Evolutionary conservation across 2,113 vertebrate species (phyloP), one percentile per base, ranked within the genome.

Genomic region (Dryoscopus gambensis): DNA sequence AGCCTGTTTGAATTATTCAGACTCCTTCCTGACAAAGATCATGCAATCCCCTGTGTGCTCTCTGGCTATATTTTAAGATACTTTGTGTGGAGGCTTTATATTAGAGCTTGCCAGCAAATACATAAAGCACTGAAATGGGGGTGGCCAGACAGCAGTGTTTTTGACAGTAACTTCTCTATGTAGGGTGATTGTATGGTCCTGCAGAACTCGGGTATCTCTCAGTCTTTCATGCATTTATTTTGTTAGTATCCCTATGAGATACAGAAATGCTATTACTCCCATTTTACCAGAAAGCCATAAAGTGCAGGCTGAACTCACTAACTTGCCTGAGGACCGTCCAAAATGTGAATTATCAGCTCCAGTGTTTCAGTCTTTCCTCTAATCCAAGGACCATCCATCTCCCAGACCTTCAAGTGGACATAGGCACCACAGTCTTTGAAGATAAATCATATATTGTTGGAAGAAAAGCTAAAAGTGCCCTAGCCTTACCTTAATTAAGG

Each of bases 1-100:
- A 95, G 81, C 84, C 49, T 91, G 57, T 93, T 79, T 87, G 84
- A 93, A 62, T 95, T 96, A 79, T 46, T 69, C 15, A 35, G 27
- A 31, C 55, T 82, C 87, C 49, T 78, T 75, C 70, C 81, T 84
- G 49, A 76, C 53, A 82, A 82, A 79, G 84, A 78, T 89, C n/a
- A 15, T 79, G 65, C 77, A 79, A 31, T 91, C 65, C 86, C 64
- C 17, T 71, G 53, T 82, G 83, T 76, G 33, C 30, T 84, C 35
- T 40, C 49, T 84, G 89, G 25, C 80, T 89, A 0, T 94, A 87
- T 84, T 96, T 91, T 95, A 89, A 46, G 80, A 14, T 65, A 39
- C 25, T 73, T 89, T 71, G 53, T 77, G 70, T 62, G 64, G 39
- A 52, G 69, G 23, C 39, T 87, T 91, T 69, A 24, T 82, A 27